These are phyloP conservation scores for Conger conger DNA, from an alignment of 2,113 vertebrate genomes.

Conservation along the genomic window DNA sequence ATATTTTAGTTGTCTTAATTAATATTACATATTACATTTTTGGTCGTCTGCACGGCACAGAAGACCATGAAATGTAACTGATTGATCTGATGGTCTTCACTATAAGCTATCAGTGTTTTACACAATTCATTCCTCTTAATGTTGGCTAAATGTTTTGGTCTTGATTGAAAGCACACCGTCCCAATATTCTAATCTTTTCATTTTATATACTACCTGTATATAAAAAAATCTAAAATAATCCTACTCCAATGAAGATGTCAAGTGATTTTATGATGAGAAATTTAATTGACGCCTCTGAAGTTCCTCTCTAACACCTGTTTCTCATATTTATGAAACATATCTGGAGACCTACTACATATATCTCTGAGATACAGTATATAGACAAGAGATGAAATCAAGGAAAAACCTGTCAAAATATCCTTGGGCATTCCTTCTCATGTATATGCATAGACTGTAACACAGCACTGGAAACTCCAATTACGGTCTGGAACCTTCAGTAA, in stretches of 20 bases:
- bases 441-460: neutral
- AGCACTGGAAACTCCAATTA: no score
- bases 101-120: constrained; percentile 3
- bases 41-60: neutral
- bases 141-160: neutral
- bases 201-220: no score
- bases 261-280: neutral
- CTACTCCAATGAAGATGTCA: neutral
- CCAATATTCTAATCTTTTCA: neutral
- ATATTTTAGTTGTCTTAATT: neutral
- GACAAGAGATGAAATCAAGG: neutral
- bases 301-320: neutral
- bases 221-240: no score
- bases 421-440: neutral
- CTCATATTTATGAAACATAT: neutral
- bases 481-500: neutral
- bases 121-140: neutral
- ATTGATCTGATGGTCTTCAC: neutral
- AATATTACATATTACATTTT: neutral
- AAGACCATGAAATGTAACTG: neutral
- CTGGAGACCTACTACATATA: neutral
- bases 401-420: no score
- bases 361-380: neutral
- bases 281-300: neutral
- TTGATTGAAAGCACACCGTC: neutral